Conservation (phyloP, 2,888 invertebrate genomes). For the Leptogaster cylindrica region DNA sequence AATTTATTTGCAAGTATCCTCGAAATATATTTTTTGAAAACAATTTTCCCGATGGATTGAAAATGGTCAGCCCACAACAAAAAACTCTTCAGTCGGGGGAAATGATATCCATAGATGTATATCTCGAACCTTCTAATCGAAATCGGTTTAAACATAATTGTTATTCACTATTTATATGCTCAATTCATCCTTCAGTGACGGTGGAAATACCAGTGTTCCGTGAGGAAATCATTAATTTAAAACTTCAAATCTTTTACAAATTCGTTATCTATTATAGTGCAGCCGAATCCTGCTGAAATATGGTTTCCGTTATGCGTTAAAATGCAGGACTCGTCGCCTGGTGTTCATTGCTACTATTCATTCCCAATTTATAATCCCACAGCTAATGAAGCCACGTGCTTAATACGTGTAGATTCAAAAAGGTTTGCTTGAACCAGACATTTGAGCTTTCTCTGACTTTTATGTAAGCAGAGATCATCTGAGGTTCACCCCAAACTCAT, state of each 20-base stretch:
- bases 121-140: background rate
- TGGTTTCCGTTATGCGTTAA: background rate
- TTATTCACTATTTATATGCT: slow-evolving; percentile 7
- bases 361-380: slow-evolving; percentile 34
- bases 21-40: background rate
- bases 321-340: slow-evolving; percentile 22
- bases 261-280: background rate
- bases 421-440: background rate
- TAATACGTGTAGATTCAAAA: background rate
- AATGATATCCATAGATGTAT: background rate
- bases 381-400: background rate
- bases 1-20: slow-evolving; percentile 5
- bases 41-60: background rate
- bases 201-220: slow-evolving; percentile 35
- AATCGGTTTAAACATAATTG: background rate
- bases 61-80: background rate
- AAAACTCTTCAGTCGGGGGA: background rate
- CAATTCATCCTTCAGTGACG: slow-evolving; percentile 32
- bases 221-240: background rate
- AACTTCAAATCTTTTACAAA: background rate
- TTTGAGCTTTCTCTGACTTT: slow-evolving; percentile 1
- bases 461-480: background rate
- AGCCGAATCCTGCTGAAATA: background rate
- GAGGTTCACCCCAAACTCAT: background rate
- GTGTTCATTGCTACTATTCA: slow-evolving; percentile 15